Evolutionary conservation across 2,888 invertebrate species (phyloP), one percentile per base, ranked within the genome.

Genomic region (Craniophora ligustri): DNA sequence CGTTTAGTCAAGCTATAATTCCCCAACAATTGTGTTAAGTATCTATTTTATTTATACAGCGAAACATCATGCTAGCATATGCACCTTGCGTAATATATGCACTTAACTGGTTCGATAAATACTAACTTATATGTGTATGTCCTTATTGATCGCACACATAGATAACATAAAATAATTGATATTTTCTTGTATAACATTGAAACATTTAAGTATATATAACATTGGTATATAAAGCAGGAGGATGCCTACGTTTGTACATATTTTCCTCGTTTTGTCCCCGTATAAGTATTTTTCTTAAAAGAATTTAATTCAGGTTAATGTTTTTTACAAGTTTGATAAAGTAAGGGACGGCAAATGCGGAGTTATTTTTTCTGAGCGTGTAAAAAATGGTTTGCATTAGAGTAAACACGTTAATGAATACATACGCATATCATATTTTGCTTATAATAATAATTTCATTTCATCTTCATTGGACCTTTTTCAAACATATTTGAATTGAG

Each of bases 1-100:
- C 45, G 45, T 51, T 56, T 40, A 49, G 46, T 35, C 55, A 34
- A 62, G 44, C 65, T 41, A 49, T 66, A 51, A 49, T 66, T 55
- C 34, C n/a, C 31, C 41, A 35, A 49, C 49, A 55, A 64, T 59
- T 50, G 63, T 51, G 30, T 32, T 64, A 48, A 48, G 46, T 59
- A 36, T 44, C 21, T 35, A 39, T 30, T n/a, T n/a, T 53, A 51
- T 53, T 47, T 58, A 47, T 53, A 45, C 28, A 53, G 57, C 45
- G 11, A 45, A 55, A 56, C 56, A 59, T 40, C 40, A 30, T 47
- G 1, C 13, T n/a, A 48, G 51, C 62, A 57, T 18, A 28, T 35
- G 15, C 34, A 49, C 26, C 40, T 49, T 41, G 34, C 40, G n/a
- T 49, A 28, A 41, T 15, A 45, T 36, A 58, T 58, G 47, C 54